Percentiles rank a stretch among this genome's conserved stretches.
phyloP scores from a whole-genome alignment of 2,797 vertebrate species.

The Bradypus variegatus region DNA sequence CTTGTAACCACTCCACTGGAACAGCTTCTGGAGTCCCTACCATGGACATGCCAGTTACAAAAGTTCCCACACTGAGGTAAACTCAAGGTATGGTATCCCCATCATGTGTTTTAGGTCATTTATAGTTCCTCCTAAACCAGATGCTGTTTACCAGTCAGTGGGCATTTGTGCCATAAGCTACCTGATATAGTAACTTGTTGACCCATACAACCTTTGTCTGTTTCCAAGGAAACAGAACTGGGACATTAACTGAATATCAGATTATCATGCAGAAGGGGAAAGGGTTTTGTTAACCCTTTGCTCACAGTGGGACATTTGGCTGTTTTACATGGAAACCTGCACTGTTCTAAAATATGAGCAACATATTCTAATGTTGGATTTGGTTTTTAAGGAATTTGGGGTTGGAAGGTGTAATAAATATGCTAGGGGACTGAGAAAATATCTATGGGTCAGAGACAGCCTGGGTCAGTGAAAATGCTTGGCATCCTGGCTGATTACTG shows the following conservation, averaged over 20 bases:
- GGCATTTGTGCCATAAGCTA: background rate
- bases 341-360: background rate
- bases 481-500: background rate
- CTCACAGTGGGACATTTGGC: background rate
- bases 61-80: background rate
- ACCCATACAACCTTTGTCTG: background rate
- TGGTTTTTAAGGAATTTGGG: background rate
- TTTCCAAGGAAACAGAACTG: constrained; percentile 37
- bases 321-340: background rate
- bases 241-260: constrained; percentile 25
- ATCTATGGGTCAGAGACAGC: background rate
- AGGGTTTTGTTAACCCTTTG: background rate
- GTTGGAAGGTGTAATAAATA: background rate
- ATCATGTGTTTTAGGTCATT: background rate
- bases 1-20: background rate
- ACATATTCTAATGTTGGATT: background rate
- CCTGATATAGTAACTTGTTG: constrained; percentile 15
- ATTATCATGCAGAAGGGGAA: background rate
- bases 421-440: background rate
- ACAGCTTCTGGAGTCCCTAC: background rate
- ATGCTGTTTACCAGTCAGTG: background rate
- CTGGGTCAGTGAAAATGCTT: background rate
- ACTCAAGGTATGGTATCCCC: background rate
- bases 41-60: background rate
- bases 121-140: background rate